A percentile compares a stretch with the other conserved stretches of the same genome.
These are phyloP conservation scores for Paragorgia papillata DNA, from an alignment of 92 coral and sea anemone species.

Conservation along the genomic window DNA sequence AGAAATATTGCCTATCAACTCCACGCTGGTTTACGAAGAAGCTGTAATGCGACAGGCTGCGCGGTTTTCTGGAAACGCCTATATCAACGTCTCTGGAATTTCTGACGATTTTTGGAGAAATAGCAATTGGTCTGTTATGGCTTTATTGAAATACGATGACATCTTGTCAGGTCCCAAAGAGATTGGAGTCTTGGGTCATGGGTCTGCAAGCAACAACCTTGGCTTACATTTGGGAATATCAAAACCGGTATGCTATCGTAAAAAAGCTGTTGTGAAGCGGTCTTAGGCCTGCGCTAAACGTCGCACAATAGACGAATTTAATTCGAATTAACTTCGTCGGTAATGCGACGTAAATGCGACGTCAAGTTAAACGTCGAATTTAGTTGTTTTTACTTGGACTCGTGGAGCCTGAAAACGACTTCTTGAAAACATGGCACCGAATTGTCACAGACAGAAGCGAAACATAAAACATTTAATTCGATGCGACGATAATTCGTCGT, in stretches of 20 bases:
- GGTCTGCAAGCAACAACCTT: constrained; percentile 14
- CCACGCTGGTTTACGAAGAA: constrained; percentile 43
- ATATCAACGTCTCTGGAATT: constrained; percentile 68
- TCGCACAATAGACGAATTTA: too few relatives aligned
- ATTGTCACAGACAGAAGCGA: too few relatives aligned
- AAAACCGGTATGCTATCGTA: constrained; percentile 62
- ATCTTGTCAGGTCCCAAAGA: constrained; percentile 47
- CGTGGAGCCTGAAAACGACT: too few relatives aligned
- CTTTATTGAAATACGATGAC: constrained; percentile 59
- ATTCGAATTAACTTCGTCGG: too few relatives aligned
- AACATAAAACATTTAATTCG: too few relatives aligned
- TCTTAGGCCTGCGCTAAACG: too few relatives aligned
- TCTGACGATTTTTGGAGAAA: constrained; percentile 71
- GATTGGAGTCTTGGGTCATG: constrained; percentile 69
- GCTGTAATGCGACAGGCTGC: constrained; percentile 73
- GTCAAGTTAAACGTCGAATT: too few relatives aligned
- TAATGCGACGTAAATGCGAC: too few relatives aligned
- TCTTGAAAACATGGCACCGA: too few relatives aligned
- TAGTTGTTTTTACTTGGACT: too few relatives aligned
- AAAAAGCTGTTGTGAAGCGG: too few relatives aligned
- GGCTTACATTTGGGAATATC: constrained; percentile 79
- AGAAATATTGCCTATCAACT: constrained; percentile 43
- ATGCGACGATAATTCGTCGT: too few relatives aligned
- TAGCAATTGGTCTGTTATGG: constrained; percentile 87
- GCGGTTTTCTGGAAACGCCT: constrained; percentile 55